phyloP scores from a whole-genome alignment of 2,113 vertebrate genomes.

The Paramormyrops kingsleyae region DNA sequence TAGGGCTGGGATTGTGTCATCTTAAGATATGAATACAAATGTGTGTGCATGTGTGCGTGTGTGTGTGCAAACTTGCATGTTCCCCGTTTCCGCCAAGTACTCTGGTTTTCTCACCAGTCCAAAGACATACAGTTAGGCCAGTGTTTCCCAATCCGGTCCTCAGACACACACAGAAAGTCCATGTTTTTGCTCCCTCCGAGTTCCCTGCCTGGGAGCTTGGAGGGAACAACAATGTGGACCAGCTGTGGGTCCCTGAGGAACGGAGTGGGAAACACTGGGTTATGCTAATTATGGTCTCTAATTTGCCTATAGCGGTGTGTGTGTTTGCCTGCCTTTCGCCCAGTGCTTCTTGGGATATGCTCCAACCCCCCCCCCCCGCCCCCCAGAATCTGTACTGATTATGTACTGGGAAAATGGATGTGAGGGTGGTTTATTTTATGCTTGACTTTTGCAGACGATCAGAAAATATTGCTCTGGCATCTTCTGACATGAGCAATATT shows the following conservation, averaged over 20 bases:
- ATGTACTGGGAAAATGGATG: neutral
- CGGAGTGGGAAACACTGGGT: neutral
- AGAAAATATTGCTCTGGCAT: neutral
- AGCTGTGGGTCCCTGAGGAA: neutral
- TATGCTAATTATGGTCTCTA: neutral
- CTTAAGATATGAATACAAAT: too few relatives aligned
- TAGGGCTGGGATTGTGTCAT: neutral
- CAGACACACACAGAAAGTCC: too few relatives aligned
- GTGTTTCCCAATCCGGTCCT: too few relatives aligned
- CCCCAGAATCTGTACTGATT: neutral
- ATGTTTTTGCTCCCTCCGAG: too few relatives aligned
- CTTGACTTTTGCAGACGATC: neutral
- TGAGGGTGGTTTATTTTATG: neutral
- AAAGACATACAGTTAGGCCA: neutral
- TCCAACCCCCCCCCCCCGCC: neutral
- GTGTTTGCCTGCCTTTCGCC: neutral
- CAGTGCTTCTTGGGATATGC: neutral
- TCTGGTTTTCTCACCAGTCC: too few relatives aligned
- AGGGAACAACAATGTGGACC: neutral
- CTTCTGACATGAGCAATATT: neutral
- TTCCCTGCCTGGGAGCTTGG: neutral
- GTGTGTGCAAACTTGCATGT: too few relatives aligned
- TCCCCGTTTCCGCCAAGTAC: too few relatives aligned
- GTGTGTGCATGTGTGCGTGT: too few relatives aligned
- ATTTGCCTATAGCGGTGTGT: neutral